Conservation (phyloP, 2,888 invertebrate genomes). For the Horisme vitalbata region DNA sequence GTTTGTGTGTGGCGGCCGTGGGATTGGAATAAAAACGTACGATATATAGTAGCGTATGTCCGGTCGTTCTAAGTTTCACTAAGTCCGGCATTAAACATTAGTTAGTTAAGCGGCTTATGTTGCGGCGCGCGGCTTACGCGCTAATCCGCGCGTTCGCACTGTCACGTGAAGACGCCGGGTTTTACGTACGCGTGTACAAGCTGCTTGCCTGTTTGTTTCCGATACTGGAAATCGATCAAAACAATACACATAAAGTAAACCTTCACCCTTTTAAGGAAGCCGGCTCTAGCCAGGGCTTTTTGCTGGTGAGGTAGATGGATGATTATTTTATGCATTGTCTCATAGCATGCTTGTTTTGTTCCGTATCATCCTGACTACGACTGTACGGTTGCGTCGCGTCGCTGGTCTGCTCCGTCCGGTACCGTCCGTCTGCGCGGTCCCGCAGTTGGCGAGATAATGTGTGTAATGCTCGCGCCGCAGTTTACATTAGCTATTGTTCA, state of each 20-base stretch:
- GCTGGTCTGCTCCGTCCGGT: not conserved
- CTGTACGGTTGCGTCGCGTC: not conserved
- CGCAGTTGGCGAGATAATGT: conserved; percentile 22
- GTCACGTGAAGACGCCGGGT: too few species aligned
- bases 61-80: conserved; percentile 33
- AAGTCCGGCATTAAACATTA: conserved; percentile 42
- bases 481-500: conserved; percentile 37
- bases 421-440: conserved; percentile 9
- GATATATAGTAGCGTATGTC: conserved; percentile 9
- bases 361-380: not conserved
- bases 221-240: too few species aligned
- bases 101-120: conserved; percentile 43
- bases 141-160: conserved; percentile 18
- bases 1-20: not conserved
- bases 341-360: not conserved
- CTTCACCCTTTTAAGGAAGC: too few species aligned
- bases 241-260: too few species aligned
- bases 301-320: too few species aligned
- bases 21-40: not conserved
- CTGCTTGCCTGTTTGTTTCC: too few species aligned
- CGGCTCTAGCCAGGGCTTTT: too few species aligned
- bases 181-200: too few species aligned
- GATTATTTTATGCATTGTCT: too few species aligned
- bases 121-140: conserved; percentile 25
- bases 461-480: conserved; percentile 28